Percentiles rank a stretch among this genome's conserved stretches.
Evolutionary conservation across 2,888 invertebrate species (phyloP).

Genomic region (Philaethria dido): DNA sequence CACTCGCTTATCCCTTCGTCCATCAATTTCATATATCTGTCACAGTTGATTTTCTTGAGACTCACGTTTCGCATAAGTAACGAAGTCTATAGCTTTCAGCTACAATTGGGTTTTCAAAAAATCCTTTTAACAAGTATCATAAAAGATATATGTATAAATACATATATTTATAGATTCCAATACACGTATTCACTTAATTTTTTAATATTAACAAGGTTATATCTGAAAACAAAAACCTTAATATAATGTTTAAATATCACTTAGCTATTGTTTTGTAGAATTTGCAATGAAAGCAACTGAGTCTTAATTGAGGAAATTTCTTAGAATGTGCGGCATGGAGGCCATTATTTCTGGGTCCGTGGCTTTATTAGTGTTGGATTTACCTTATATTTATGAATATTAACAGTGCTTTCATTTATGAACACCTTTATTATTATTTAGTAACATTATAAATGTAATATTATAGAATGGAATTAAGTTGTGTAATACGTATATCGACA

Average conservation of each 20-base stretch:
- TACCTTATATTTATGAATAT: conserved; percentile 18
- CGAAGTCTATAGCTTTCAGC: conserved; percentile 7
- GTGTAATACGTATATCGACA: neutral
- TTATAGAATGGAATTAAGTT: neutral
- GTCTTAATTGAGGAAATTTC: conserved; percentile 22
- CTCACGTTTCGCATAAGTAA: conserved; percentile 12
- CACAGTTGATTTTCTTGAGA: conserved; percentile 17
- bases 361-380: conserved; percentile 20
- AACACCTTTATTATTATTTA: neutral
- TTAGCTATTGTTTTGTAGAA: conserved; percentile 1
- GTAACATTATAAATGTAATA: neutral
- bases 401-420: conserved; percentile 11
- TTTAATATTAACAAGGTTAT: neutral
- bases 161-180: neutral
- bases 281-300: conserved; percentile 7
- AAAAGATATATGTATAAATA: neutral
- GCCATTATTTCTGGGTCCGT: conserved; percentile 23
- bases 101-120: conserved; percentile 2
- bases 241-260: neutral
- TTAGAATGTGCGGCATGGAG: conserved; percentile 10
- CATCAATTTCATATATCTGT: conserved; percentile 18
- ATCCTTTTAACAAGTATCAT: neutral
- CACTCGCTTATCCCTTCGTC: conserved; percentile 6
- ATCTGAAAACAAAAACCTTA: neutral
- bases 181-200: neutral